Evolutionary conservation across 2,113 vertebrate genomes (phyloP).

Genomic region (Myocastor coypus): DNA sequence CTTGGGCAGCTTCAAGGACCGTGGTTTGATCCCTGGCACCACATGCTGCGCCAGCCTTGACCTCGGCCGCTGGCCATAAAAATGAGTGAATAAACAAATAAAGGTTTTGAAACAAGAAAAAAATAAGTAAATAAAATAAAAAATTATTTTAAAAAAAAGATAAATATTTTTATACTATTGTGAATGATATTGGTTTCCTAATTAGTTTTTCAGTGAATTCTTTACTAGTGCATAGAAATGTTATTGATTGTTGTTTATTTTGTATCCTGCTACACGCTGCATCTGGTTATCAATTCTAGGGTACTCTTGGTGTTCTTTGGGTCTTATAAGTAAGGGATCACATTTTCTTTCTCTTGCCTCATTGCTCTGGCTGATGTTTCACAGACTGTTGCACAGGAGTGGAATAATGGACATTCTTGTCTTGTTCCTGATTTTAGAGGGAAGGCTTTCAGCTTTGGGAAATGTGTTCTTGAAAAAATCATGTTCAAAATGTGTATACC

Average conservation of each 20-base stretch:
- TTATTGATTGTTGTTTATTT: neutral
- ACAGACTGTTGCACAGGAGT: neutral
- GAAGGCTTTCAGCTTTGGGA: neutral
- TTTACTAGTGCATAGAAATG: neutral
- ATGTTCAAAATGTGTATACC: neutral
- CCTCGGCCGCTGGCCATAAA: no score
- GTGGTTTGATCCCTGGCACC: no score
- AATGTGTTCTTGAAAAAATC: conserved; percentile 1
- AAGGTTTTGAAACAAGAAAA: no score
- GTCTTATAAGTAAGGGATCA: neutral
- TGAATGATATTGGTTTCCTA: neutral
- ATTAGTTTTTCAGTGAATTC: neutral
- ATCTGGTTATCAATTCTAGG: neutral
- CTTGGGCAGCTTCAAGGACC: no score
- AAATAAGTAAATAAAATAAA: no score
- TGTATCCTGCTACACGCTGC: neutral
- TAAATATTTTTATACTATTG: neutral
- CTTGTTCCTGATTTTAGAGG: neutral
- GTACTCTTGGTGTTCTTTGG: neutral
- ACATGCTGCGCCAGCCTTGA: no score
- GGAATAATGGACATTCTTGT: neutral
- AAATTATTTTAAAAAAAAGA: no score
- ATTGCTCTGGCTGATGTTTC: neutral
- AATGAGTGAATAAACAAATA: no score
- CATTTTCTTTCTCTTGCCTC: neutral